Evolutionary conservation across 1,140 invertebrate species (phyloP), one percentile per base, ranked within the genome.

Genomic region (Formica selysi): DNA sequence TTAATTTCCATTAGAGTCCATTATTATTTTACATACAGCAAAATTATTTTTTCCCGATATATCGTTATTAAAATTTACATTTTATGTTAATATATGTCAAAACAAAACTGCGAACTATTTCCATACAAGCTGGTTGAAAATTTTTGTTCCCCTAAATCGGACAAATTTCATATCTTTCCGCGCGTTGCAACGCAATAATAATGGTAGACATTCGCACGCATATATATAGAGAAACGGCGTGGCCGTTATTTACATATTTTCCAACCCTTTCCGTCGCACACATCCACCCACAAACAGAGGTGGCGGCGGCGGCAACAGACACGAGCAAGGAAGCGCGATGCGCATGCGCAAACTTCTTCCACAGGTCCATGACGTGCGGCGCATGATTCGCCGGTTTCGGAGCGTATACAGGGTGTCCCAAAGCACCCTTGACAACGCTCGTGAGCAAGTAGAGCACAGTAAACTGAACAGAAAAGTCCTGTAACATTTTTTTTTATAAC

Each of bases 311-410:
- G n/a, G 32, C 44, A 3, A 22, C 26, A 8, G n/a, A 36, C 64
- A 78, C 61, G 70, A 57, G 48, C 22, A 26, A 87, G 54, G 61
- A 68, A 86, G 86, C 62, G 61, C 36, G 64, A 78, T 83, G 84
- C 85, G 84, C 80, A 79, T 90, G 89, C 90, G 89, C 89, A 90
- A 88, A 84, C 67, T 76, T 19, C 59, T 67, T 88, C 70, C 61
- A 88, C 76, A 86, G 54, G 76, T 88, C 68, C 61, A 65, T 85
- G 84, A 88, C 84, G 79, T 76, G 84, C 74, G 78, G 65, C 62
- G 44, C 87, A 73, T 84, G 90, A 91, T 91, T 90, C 90, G 90
- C 48, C 79, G 73, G 38, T 90, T 91, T 88, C 64, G 68, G 79
- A 88, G 59, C 62, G 79, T 57, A 48, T 38, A n/a, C n/a, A n/a